phyloP scores from a whole-genome alignment of 2,113 vertebrate species.

The Scytalopus superciliaris region DNA sequence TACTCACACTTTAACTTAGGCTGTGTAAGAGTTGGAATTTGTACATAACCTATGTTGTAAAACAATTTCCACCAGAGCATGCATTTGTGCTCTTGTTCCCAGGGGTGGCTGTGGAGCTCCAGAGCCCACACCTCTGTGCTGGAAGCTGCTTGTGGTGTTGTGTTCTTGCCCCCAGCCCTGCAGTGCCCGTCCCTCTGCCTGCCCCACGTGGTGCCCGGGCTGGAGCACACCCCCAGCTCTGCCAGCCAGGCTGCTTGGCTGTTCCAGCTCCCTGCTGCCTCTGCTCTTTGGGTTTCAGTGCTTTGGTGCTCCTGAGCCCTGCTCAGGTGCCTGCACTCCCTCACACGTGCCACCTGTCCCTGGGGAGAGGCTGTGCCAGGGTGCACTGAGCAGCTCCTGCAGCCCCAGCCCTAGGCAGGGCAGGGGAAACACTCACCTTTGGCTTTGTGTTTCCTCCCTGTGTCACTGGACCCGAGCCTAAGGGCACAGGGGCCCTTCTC shows the following conservation, averaged over 20 bases:
- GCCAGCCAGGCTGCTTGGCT: neutral
- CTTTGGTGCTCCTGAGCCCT: neutral
- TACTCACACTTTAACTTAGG: slow-evolving; percentile 14
- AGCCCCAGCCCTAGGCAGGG: neutral
- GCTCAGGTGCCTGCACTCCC: neutral
- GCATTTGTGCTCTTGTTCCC: neutral
- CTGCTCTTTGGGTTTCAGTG: neutral
- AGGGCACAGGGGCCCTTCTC: neutral
- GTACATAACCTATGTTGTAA: slow-evolving; percentile 11
- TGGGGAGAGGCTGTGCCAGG: neutral
- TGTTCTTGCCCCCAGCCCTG: neutral
- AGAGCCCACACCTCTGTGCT: neutral
- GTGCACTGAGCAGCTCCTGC: neutral
- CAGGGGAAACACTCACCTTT: neutral
- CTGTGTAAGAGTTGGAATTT: slow-evolving; percentile 24
- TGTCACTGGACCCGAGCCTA: neutral
- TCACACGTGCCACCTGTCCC: neutral
- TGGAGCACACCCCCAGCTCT: neutral
- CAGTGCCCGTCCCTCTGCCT: neutral
- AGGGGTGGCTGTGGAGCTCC: neutral
- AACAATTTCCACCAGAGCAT: neutral
- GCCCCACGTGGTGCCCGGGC: accelerated
- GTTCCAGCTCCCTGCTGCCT: neutral
- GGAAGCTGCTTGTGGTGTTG: neutral
- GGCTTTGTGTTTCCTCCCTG: neutral